Base-by-base conservation (phyloP, 2,888 invertebrate species). In the Conistra vaccinii region DNA sequence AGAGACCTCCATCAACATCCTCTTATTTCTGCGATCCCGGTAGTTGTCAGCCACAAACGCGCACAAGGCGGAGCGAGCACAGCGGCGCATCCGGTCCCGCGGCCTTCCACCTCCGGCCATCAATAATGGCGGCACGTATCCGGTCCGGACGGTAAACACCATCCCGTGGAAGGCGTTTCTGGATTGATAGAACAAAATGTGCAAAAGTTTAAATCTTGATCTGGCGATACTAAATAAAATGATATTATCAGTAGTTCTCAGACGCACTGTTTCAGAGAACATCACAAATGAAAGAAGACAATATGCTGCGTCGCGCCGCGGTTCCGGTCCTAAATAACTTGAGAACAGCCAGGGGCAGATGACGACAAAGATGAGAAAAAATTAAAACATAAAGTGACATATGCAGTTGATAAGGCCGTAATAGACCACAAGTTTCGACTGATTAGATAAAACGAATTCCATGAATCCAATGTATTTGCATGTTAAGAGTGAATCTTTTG, bases 21-120 rank as follows among this genome's bases (percentile, higher is more conserved):
- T 85, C 72, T 71, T 77, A 63, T 79, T 82, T 83, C 80, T 86
- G 69, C 48, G 65, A 63, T 73, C 82, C 87, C 70, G 83, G 83
- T 83, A 87, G 81, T 80, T 80, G 84, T 81, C 80, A 83, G 81
- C 84, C 78, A 76, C 87, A 88, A 85, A 85, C 77, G 76, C 67
- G 75, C 78, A 68, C 84, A 81, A 80, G 70, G 84, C 87, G 72
- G 78, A 67, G 71, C 73, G 77, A 72, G 85, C 83, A 88, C 87
- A 86, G 80, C 75, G 73, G 78, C 68, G 75, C 82, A 71, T 88
- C 88, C 89, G 86, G 83, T 69, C 77, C 70, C 69, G 77, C 78
- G 79, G 83, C 79, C 84, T 78, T 71, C 81, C 73, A 88, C 88
- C 83, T 89, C 88, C 88, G 88, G 86, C 89, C 85, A 88, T 88